Evolutionary conservation across 1,140 invertebrate genomes (phyloP).

Genomic region (Drosophila kohkoa): DNA sequence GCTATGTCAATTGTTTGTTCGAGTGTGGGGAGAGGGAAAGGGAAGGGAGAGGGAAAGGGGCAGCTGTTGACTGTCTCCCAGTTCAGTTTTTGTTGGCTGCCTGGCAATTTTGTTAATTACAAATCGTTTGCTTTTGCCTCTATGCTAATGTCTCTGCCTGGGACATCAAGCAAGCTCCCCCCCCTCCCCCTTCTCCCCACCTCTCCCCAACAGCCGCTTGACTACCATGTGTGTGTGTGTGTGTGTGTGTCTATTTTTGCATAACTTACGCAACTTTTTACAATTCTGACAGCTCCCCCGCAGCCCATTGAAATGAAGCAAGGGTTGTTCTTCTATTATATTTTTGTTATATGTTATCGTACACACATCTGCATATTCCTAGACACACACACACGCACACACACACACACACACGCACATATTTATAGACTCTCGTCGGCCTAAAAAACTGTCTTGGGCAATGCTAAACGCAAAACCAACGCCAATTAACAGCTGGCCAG

Average conservation of each 20-base stretch:
- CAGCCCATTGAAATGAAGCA: constrained; percentile 15
- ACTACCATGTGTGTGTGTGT: constrained; percentile 31
- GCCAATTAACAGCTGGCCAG: constrained; percentile 49
- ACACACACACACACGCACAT: background rate
- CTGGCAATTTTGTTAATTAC: constrained; percentile 85
- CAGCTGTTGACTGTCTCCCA: too few species aligned
- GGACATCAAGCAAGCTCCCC: constrained; percentile 30
- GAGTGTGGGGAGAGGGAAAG: too few species aligned
- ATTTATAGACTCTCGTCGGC: constrained; percentile 38
- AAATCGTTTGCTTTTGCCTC: constrained; percentile 80
- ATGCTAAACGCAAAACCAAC: constrained; percentile 23
- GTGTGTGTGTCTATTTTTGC: constrained; percentile 55
- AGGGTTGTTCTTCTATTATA: constrained; percentile 54
- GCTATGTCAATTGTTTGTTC: constrained; percentile 76
- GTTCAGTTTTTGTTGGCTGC: constrained; percentile 46
- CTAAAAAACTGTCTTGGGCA: constrained; percentile 16
- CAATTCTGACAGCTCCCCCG: constrained; percentile 49
- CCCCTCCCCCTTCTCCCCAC: background rate
- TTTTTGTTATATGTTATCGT: background rate
- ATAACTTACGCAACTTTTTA: constrained; percentile 64
- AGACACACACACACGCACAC: background rate
- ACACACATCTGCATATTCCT: too few species aligned
- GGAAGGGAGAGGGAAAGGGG: too few species aligned
- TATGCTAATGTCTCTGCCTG: constrained; percentile 65
- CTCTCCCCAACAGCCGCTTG: background rate